phyloP scores from a whole-genome alignment of 2,888 invertebrate genomes.

The Conops quadrifasciatus region DNA sequence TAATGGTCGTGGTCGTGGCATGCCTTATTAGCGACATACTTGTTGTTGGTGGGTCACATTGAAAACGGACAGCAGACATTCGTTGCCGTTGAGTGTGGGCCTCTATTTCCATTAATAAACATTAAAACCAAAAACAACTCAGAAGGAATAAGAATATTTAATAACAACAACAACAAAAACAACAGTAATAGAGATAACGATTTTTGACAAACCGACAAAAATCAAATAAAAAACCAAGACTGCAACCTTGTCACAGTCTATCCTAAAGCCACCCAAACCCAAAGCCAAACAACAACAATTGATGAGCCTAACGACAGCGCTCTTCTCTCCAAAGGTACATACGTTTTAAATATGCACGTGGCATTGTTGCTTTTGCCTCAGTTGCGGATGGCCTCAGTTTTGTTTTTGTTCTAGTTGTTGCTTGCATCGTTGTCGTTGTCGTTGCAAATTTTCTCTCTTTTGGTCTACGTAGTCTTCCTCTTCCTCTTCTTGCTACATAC shows the following conservation, averaged over 20 bases:
- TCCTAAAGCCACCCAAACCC: no score
- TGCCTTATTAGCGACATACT: background rate
- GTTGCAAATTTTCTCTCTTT: conserved; percentile 8
- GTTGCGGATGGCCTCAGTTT: no score
- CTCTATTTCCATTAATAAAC: no score
- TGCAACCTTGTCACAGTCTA: no score
- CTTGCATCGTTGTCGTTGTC: conserved; percentile 27
- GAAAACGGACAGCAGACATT: conserved; percentile 16
- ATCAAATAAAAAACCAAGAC: conserved; percentile 29
- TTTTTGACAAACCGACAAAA: conserved; percentile 1
- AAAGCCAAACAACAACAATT: no score
- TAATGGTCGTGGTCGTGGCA: background rate
- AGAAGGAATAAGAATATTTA: conserved; percentile 3
- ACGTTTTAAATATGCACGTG: no score
- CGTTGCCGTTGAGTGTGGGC: background rate
- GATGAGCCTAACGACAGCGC: no score
- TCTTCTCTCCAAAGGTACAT: no score
- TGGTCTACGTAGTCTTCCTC: conserved; percentile 7
- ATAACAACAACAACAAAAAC: conserved; percentile 6
- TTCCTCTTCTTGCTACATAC: no score
- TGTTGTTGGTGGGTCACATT: conserved; percentile 3
- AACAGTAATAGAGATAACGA: background rate
- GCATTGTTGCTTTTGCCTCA: background rate
- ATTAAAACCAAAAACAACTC: conserved; percentile 5
- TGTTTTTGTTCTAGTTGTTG: conserved; percentile 16